Base-by-base conservation (phyloP, 2,113 vertebrate genomes). In the Bostrychus sinensis region DNA sequence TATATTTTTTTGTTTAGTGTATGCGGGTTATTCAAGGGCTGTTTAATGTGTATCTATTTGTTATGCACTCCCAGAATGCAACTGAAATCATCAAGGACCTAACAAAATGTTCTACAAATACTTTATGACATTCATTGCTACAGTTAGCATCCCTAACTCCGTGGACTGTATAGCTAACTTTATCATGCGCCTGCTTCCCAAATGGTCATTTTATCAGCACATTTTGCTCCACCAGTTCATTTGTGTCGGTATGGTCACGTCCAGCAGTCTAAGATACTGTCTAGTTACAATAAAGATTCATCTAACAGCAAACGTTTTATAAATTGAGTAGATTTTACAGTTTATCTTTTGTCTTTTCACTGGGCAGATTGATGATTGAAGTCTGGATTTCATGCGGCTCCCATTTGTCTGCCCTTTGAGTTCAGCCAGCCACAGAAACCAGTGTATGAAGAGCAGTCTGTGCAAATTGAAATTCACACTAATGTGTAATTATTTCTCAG, bases 401-500 rank as follows among this genome's bases (percentile, higher is more conserved):
- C 2, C 57, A 39, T 75, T 77, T 61, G 48, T 60, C 50, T 56
- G 45, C 42, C 34, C 17, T 19, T 71, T 58, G 26, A 70, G 54
- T 64, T 77, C 38, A 38, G 67, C 46, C 51, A 56, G 62, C 48
- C 54, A 1, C 59, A 56, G 72, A 54, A 76, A 82, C 85, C 71
- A 76, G 46, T 32, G 20, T 67, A 53, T 71, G 34, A 77, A 58
- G 63, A 54, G 36, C 69, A 70, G 46, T 60, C 70, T 67, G 46
- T 72, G 58, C 36, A 64, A 54, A 64, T 57, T 80, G 58, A 72
- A 80, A 72, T 82, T 51, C 65, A 63, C 58, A 54, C 57, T 78
- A 51, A 67, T 84, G 65, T 81, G 46, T 60, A 66, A 74, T 83
- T 68, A 80, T 77, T 75, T 82, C 69, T 42, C 57, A 23, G 58